These are phyloP conservation scores for Crossoptilon crossoptilon DNA, from an alignment of 2,797 vertebrate genomes.

Conservation along the genomic window DNA sequence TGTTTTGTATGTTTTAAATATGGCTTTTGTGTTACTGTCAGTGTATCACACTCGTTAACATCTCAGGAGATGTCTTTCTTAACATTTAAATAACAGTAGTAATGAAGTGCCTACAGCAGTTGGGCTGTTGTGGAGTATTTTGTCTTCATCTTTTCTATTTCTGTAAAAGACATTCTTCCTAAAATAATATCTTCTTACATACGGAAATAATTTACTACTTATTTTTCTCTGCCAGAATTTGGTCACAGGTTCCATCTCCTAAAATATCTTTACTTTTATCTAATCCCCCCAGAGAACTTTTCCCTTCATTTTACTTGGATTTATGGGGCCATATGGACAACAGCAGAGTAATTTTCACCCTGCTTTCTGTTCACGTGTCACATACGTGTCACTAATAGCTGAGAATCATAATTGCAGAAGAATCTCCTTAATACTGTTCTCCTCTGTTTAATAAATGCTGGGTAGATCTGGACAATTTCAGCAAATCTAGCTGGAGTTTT, in stretches of 20 bases:
- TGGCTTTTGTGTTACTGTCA: neutral
- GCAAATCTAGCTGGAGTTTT: neutral
- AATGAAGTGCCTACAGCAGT: neutral
- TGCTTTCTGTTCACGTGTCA: neutral
- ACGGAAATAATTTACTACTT: neutral
- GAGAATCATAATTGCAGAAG: neutral
- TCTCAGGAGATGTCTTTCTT: neutral
- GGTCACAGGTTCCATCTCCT: neutral
- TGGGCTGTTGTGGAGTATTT: neutral
- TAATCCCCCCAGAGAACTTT: neutral
- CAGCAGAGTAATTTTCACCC: neutral
- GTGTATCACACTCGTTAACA: neutral
- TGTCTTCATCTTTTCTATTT: neutral
- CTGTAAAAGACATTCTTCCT: neutral
- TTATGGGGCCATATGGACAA: neutral
- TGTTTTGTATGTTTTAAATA: neutral
- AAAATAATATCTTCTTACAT: neutral
- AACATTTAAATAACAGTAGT: neutral
- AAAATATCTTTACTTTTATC: neutral
- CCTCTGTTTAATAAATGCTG: neutral
- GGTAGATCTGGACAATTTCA: neutral
- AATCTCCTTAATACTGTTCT: neutral
- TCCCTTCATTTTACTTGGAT: neutral
- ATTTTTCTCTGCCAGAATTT: neutral
- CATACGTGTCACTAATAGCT: rapidly evolving